These are phyloP conservation scores for Pammene aurita DNA, from an alignment of 2,888 invertebrate species.

Conservation along the genomic window DNA sequence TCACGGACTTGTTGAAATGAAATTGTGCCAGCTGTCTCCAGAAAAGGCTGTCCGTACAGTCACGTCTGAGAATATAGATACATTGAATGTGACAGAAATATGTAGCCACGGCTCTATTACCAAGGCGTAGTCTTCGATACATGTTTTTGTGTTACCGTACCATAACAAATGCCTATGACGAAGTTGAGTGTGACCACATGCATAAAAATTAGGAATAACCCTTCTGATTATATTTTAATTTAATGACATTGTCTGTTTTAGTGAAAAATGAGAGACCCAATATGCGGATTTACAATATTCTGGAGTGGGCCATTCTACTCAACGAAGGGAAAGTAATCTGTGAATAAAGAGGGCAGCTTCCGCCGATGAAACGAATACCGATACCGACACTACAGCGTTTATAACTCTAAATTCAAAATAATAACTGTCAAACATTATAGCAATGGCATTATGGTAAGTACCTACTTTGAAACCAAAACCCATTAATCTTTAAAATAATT, in stretches of 20 bases:
- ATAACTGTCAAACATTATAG: not conserved
- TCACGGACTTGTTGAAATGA: too few relatives aligned
- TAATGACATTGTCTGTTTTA: conserved; percentile 47
- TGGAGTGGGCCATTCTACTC: conserved; percentile 70
- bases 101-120: too few relatives aligned
- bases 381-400: not conserved
- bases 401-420: not conserved
- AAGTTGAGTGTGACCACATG: too few relatives aligned
- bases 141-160: too few relatives aligned
- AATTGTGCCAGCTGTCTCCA: too few relatives aligned
- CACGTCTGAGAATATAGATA: too few relatives aligned
- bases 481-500: too few relatives aligned
- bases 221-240: not conserved
- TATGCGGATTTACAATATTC: conserved; percentile 66
- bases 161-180: too few relatives aligned
- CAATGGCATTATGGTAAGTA: not conserved
- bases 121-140: too few relatives aligned
- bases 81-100: too few relatives aligned
- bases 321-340: conserved; percentile 67
- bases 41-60: too few relatives aligned
- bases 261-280: conserved; percentile 72
- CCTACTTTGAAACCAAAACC: not conserved
- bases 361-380: not conserved
- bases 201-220: too few relatives aligned
- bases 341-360: conserved; percentile 39